Base-by-base conservation (phyloP, 1,140 invertebrate genomes). In the Bombus fervidus region DNA sequence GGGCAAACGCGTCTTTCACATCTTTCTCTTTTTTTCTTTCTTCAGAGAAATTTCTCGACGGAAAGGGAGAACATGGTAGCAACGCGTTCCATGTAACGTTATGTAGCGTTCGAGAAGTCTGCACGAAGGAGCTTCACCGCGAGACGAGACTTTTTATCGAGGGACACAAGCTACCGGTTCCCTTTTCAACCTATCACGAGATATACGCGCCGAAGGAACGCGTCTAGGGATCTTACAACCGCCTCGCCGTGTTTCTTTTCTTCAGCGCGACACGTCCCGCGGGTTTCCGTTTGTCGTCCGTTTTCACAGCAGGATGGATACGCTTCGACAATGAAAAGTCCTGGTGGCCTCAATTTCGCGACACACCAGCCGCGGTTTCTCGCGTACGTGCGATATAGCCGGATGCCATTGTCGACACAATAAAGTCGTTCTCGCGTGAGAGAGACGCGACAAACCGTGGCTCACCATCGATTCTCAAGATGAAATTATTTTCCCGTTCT, bases 271-370 rank as follows among this genome's bases (percentile, higher is more conserved):
- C 86, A 53, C 64, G 87, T 89, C 81, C 62, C 88, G 43, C 57
- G 86, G 41, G 59, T 83, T 89, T 83, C 87, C 84, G 83, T 41
- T 82, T 73, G 43, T 62, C 59, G 73, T 66, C 31, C 53, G 81
- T 81, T 90, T 90, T 85, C 89, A 87, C 82, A 69, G 69, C 59
- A 41, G 31, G 76, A 59, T 80, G 78, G 47, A 59, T 85, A 81
- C 82, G 78, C 62, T 41, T 43, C 53, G 53, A 59, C 84, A 78
- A 83, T 79, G 68, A 89, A 68, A 66, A 78, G 75, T 71, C 76
- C 72, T 62, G 62, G 77, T 87, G 68, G 68, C 78, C 89, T 85
- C 81, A 74, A 89, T 85, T 85, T 79, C 77, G 53, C 73, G 53
- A 77, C 53, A 64, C 72, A 72, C 47, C 62, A 43, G n/a, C 31